These are phyloP conservation scores for Gambelia wislizenii DNA, from an alignment of 2,797 vertebrate genomes.

Conservation along the genomic window DNA sequence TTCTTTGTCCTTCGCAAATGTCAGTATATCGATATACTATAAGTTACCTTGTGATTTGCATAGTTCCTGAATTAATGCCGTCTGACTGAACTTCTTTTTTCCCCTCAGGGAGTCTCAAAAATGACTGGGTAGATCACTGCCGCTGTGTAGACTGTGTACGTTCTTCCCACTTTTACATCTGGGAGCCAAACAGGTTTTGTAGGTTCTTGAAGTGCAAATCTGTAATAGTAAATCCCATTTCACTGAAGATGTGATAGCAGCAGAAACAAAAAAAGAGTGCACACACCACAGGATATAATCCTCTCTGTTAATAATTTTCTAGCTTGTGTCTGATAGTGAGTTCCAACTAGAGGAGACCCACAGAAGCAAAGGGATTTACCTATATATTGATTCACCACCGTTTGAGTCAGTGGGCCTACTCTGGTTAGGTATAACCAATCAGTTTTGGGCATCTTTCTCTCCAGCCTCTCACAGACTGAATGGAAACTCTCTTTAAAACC, in stretches of 20 bases:
- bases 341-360: no score
- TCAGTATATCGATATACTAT: not conserved
- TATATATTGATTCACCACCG: no score
- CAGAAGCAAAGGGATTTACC: no score
- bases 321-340: no score
- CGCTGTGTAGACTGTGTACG: not conserved
- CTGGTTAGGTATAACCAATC: no score
- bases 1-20: not conserved
- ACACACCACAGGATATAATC: not conserved
- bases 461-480: not conserved
- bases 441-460: not conserved
- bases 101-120: not conserved
- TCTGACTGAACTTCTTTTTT: not conserved
- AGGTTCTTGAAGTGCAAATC: not conserved
- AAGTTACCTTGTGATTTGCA: not conserved
- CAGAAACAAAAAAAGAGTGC: not conserved
- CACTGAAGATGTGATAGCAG: not conserved
- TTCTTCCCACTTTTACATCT: not conserved
- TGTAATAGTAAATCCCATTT: not conserved
- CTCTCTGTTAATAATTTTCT: not conserved
- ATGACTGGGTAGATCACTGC: not conserved
- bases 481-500: not conserved
- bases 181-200: not conserved
- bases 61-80: not conserved
- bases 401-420: no score